These are phyloP conservation scores for Poicephalus gulielmi DNA, from an alignment of 2,113 vertebrate species.

Conservation along the genomic window DNA sequence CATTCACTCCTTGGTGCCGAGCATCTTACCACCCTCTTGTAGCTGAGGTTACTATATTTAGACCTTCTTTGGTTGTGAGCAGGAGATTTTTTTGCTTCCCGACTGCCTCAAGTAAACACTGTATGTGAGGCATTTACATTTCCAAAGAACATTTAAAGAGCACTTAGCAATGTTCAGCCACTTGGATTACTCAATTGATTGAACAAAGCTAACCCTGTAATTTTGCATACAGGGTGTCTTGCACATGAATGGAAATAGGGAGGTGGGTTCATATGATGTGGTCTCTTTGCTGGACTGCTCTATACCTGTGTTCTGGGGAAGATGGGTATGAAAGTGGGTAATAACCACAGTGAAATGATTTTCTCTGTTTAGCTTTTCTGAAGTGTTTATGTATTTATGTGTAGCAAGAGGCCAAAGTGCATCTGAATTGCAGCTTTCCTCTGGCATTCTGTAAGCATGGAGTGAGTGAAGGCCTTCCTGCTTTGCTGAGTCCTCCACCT, in stretches of 20 bases:
- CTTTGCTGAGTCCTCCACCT: not conserved
- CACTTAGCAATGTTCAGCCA: slow-evolving; percentile 29
- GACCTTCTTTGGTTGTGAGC: not conserved
- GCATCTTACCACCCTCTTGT: not conserved
- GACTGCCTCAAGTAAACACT: not conserved
- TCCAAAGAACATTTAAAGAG: not conserved
- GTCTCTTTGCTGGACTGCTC: not conserved
- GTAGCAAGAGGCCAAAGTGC: not conserved
- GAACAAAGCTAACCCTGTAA: slow-evolving; percentile 30
- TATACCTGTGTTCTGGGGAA: not conserved
- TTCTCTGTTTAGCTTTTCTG: not conserved
- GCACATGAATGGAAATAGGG: not conserved
- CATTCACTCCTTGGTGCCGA: accelerated
- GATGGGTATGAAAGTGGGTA: not conserved
- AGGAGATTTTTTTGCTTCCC: no score
- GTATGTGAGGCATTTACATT: not conserved
- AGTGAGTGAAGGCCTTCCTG: not conserved
- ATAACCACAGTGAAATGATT: not conserved
- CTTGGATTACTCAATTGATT: not conserved
- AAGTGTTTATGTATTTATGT: not conserved
- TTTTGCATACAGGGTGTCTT: not conserved
- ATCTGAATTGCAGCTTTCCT: not conserved
- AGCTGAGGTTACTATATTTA: accelerated
- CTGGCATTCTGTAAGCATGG: not conserved
- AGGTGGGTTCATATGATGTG: not conserved